Evolutionary conservation across 2,113 vertebrate species (phyloP).

Genomic region (Oplegnathus fasciatus): DNA sequence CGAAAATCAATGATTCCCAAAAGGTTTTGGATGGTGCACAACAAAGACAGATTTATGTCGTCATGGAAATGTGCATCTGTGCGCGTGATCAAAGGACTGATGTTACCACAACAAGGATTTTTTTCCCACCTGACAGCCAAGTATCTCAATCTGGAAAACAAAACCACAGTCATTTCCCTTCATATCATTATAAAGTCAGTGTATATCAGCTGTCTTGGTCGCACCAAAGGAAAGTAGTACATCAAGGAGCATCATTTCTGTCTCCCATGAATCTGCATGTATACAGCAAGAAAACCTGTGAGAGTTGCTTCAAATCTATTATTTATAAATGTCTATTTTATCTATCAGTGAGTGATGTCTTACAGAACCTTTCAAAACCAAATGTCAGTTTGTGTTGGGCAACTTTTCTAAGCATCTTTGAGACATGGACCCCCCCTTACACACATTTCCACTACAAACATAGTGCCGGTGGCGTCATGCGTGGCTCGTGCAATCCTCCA

Average conservation of each 20-base stretch:
- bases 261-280: constrained; percentile 72
- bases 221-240: constrained; percentile 58
- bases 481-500: constrained; percentile 71
- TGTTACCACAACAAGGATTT: constrained; percentile 25
- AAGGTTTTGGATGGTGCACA: constrained; percentile 37
- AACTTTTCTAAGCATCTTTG: constrained; percentile 72
- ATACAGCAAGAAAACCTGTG: constrained; percentile 45
- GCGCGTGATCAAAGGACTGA: constrained; percentile 56
- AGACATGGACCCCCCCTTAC: constrained; percentile 51
- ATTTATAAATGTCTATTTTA: constrained; percentile 79
- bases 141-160: constrained; percentile 44
- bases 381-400: constrained; percentile 58
- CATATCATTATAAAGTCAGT: constrained; percentile 22
- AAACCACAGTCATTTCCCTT: constrained; percentile 31
- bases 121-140: constrained; percentile 38
- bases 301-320: constrained; percentile 64
- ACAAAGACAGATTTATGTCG: constrained; percentile 57
- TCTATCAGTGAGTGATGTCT: constrained; percentile 69
- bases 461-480: constrained; percentile 77
- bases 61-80: constrained; percentile 54
- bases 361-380: constrained; percentile 62
- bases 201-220: constrained; percentile 35
- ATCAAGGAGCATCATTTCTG: constrained; percentile 48
- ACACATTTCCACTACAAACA: constrained; percentile 64
- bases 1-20: constrained; percentile 56